Percentiles rank a stretch among this genome's conserved stretches.
Conservation (phyloP, 2,113 vertebrate species). For the Platysternon megacephalum region DNA sequence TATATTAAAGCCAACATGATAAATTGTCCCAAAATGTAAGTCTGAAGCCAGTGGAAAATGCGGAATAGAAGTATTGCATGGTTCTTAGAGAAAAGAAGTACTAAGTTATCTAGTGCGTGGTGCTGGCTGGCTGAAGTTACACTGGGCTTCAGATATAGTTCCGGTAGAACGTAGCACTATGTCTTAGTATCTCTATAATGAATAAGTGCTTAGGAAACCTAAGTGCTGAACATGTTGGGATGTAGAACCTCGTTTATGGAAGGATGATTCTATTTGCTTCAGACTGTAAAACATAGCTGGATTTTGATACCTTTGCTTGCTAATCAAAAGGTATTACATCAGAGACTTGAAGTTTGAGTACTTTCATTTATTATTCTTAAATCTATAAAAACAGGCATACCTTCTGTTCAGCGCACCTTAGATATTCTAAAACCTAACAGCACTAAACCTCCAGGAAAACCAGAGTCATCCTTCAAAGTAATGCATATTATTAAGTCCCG, state of each 20-base stretch:
- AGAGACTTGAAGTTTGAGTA: not conserved
- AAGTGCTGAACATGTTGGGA: not conserved
- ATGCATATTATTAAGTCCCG: no score
- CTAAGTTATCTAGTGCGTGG: no score
- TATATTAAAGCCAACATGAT: not conserved
- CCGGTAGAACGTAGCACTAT: no score
- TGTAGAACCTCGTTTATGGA: not conserved
- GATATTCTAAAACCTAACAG: not conserved
- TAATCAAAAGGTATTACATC: no score
- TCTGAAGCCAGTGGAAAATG: not conserved
- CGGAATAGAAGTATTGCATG: no score
- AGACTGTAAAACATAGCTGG: not conserved
- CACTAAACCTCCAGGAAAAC: not conserved
- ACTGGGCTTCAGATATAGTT: no score
- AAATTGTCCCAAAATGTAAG: not conserved
- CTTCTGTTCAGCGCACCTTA: not conserved
- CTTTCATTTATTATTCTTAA: not conserved
- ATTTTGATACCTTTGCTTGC: no score
- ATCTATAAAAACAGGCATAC: not conserved
- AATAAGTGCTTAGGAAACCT: not conserved
- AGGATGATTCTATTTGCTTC: not conserved
- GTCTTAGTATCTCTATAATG: no score
- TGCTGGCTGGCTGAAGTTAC: no score
- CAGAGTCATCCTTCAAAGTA: no score
- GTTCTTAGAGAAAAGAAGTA: no score